Evolutionary conservation across 2,888 invertebrate species (phyloP).

Genomic region (Drosophila anceps): DNA sequence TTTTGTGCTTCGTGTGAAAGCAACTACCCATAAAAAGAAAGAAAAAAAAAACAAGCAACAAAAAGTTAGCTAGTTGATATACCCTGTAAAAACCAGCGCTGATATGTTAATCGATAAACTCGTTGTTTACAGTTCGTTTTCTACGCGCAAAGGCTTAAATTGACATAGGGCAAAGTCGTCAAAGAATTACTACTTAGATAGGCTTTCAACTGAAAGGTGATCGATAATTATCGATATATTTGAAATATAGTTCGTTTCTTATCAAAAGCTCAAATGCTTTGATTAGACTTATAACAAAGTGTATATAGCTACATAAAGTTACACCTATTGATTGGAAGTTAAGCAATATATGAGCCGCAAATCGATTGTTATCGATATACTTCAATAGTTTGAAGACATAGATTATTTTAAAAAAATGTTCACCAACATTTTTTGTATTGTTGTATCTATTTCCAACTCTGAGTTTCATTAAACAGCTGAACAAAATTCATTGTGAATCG

Average conservation of each 20-base stretch:
- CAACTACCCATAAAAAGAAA: slow-evolving; percentile 28
- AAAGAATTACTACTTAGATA: too few species aligned
- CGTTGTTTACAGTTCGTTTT: neutral
- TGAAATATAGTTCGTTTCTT: neutral
- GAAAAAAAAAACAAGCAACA: slow-evolving; percentile 1
- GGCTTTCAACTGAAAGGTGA: neutral
- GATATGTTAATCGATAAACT: slow-evolving; percentile 1
- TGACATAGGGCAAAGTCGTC: neutral
- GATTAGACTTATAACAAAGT: too few species aligned
- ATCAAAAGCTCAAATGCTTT: neutral
- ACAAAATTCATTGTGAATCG: neutral
- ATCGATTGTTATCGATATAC: neutral
- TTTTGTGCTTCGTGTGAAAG: slow-evolving; percentile 45
- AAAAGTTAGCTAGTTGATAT: neutral
- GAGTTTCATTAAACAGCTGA: neutral
- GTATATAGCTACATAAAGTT: neutral
- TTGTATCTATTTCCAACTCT: neutral
- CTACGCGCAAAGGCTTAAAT: neutral
- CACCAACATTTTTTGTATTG: neutral
- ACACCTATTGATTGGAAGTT: neutral
- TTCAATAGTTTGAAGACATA: too few species aligned
- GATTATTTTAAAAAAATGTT: neutral
- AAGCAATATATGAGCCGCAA: neutral
- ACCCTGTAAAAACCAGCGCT: slow-evolving; percentile 4
- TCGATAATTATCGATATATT: neutral